A percentile compares a stretch with the other conserved stretches of the same genome.
Evolutionary conservation across 2,797 vertebrate species (phyloP).

Genomic region (Ispidina picta): DNA sequence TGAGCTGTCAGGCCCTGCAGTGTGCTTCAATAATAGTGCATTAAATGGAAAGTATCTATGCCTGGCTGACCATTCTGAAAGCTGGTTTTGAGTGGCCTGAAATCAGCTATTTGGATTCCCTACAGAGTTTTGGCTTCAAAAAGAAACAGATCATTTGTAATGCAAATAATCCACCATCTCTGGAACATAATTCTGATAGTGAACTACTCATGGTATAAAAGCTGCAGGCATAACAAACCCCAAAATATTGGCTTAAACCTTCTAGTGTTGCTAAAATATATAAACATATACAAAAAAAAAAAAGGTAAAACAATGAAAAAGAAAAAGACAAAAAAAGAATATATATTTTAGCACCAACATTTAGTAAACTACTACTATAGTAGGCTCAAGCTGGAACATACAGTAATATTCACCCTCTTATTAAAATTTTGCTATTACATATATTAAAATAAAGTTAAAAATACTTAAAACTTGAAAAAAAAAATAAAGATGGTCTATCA

Average conservation of each 20-base stretch:
- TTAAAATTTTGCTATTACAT: neutral
- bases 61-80: conserved; percentile 64
- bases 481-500: neutral
- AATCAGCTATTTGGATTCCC: conserved; percentile 53
- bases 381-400: neutral
- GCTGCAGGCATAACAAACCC: neutral
- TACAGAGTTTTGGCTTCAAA: conserved; percentile 35
- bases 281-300: neutral
- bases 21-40: conserved; percentile 73
- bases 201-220: neutral
- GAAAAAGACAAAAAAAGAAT: neutral
- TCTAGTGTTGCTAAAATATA: neutral
- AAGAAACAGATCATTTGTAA: conserved; percentile 50
- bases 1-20: conserved; percentile 47
- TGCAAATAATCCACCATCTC: conserved; percentile 39
- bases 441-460: neutral
- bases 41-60: conserved; percentile 59
- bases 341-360: neutral
- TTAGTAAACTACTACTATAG: neutral
- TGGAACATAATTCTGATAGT: neutral
- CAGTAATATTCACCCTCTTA: neutral
- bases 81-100: conserved; percentile 10
- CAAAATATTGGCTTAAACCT: neutral
- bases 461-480: neutral
- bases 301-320: neutral